These are phyloP conservation scores for Neoascia interrupta DNA, from an alignment of 2,888 invertebrate species.

Conservation along the genomic window DNA sequence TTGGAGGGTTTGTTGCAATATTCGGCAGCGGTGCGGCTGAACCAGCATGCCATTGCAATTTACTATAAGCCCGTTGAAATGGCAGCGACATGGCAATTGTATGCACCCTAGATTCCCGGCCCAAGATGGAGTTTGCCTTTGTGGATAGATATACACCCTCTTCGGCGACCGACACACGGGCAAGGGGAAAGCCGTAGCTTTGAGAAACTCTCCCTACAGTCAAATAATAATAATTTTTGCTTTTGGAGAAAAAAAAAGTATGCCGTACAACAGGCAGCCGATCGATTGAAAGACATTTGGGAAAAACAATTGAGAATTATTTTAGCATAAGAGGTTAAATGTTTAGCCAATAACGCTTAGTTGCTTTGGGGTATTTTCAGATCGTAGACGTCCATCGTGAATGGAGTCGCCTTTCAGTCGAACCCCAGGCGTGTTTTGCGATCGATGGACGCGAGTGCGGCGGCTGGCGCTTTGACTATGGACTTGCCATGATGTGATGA, in stretches of 20 bases:
- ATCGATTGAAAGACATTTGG: conserved; percentile 62
- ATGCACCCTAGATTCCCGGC: conserved; percentile 60
- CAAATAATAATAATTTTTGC: conserved; percentile 64
- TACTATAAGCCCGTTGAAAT: conserved; percentile 36
- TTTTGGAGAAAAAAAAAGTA: too few relatives aligned
- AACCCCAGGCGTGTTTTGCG: conserved; percentile 18
- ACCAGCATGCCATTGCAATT: conserved; percentile 21
- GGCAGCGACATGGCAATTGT: conserved; percentile 40
- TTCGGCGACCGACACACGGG: background rate
- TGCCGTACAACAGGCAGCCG: conserved; percentile 20
- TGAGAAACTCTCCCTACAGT: conserved; percentile 41
- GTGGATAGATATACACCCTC: conserved; percentile 12
- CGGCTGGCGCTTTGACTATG: background rate
- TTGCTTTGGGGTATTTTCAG: conserved; percentile 12
- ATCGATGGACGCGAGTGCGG: conserved; percentile 1
- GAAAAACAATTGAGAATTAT: conserved; percentile 65
- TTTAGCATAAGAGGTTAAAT: conserved; percentile 59
- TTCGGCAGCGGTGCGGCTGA: conserved; percentile 20
- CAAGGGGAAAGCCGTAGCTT: background rate
- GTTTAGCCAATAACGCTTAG: conserved; percentile 36
- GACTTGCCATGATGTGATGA: conserved; percentile 28
- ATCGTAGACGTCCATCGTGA: conserved; percentile 15
- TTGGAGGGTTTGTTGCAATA: conserved; percentile 36
- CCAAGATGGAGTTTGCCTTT: conserved; percentile 49
- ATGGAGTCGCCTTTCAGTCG: conserved; percentile 25